These are phyloP conservation scores for Phrynocephalus forsythii DNA, from an alignment of 2,797 vertebrate genomes.

Conservation along the genomic window DNA sequence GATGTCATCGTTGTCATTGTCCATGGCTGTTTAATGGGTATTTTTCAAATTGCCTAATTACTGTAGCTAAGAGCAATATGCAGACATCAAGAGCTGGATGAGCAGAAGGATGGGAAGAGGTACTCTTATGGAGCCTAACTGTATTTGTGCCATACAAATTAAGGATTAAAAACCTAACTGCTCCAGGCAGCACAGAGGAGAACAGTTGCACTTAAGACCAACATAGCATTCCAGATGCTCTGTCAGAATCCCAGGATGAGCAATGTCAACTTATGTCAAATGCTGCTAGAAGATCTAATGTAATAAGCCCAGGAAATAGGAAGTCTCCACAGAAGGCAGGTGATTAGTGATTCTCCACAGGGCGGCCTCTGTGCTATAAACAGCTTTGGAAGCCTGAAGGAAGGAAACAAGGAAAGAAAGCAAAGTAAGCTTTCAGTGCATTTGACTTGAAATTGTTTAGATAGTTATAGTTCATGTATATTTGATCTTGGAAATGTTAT, in stretches of 20 bases:
- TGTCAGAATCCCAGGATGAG: slow-evolving; percentile 59
- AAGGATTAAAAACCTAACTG: slow-evolving; percentile 67
- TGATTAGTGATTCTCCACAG: slow-evolving; percentile 52
- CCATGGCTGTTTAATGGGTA: slow-evolving; percentile 35
- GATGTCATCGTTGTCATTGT: background rate
- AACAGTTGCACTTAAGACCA: slow-evolving; percentile 54
- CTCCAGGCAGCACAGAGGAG: slow-evolving; percentile 55
- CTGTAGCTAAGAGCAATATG: slow-evolving; percentile 44
- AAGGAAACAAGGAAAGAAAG: slow-evolving; percentile 9
- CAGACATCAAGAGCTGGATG: slow-evolving; percentile 42
- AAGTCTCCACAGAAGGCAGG: slow-evolving; percentile 58
- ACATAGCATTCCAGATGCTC: slow-evolving; percentile 70
- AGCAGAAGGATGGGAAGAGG: slow-evolving; percentile 33
- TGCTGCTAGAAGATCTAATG: slow-evolving; percentile 55
- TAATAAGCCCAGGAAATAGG: slow-evolving; percentile 42
- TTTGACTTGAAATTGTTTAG: slow-evolving; percentile 19
- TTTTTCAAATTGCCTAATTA: slow-evolving; percentile 47
- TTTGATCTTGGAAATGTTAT: background rate
- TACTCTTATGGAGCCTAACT: slow-evolving; percentile 41
- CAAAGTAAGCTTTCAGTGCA: slow-evolving; percentile 14
- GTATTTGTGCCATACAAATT: slow-evolving; percentile 58
- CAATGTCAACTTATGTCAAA: slow-evolving; percentile 68
- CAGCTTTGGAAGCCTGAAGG: slow-evolving; percentile 47
- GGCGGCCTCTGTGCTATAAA: slow-evolving; percentile 32
- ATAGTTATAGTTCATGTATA: background rate